Conservation (phyloP, 2,113 vertebrate species). For the Burhinus bistriatus region DNA sequence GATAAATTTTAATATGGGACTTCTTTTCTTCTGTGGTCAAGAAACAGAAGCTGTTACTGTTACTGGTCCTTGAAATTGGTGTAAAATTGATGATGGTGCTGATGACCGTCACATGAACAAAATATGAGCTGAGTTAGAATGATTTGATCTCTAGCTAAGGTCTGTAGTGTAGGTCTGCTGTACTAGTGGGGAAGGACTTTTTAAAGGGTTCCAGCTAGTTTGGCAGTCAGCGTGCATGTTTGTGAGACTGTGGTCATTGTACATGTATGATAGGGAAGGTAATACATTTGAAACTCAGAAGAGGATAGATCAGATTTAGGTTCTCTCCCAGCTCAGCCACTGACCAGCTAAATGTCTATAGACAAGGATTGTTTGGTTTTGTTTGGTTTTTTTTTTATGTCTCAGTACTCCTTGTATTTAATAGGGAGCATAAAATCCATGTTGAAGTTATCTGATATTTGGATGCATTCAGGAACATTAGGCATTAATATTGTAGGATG, state of each 20-base stretch:
- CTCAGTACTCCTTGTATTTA: not conserved
- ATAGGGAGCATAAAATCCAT: not conserved
- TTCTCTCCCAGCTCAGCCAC: not conserved
- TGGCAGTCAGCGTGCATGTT: not conserved
- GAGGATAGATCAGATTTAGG: not conserved
- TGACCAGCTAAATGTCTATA: not conserved
- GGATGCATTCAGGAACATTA: not conserved
- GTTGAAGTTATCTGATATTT: not conserved
- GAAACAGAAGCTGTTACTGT: not conserved
- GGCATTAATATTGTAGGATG: not conserved
- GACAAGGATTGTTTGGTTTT: too few relatives aligned
- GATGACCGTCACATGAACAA: not conserved
- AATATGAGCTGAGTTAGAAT: not conserved
- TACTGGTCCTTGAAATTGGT: not conserved
- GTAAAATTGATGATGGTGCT: not conserved
- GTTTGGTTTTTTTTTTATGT: not conserved
- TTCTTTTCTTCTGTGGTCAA: not conserved
- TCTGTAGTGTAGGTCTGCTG: not conserved
- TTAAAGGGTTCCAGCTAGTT: not conserved
- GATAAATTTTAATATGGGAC: not conserved
- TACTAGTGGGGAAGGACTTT: not conserved
- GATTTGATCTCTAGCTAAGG: not conserved
- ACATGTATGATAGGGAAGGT: not conserved
- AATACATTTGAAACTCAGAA: not conserved
- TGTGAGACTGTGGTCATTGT: not conserved